Conservation (phyloP, 2,888 invertebrate genomes). For the Tetrapedia diversipes region DNA sequence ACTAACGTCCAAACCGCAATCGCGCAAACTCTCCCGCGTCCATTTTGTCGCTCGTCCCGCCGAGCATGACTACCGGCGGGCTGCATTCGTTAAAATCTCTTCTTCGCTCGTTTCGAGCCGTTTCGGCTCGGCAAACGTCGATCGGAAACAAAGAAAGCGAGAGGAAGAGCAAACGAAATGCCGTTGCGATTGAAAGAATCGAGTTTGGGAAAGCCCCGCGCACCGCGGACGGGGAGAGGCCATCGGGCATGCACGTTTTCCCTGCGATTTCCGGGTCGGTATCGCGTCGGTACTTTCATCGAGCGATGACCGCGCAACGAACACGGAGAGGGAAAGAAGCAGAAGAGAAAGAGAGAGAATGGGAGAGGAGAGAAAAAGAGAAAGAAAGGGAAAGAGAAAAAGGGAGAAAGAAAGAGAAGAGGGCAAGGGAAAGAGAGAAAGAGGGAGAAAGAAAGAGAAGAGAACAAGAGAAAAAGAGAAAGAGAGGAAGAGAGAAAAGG, state of each 20-base stretch:
- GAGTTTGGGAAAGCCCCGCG: constrained; percentile 5
- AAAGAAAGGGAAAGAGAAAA: too few relatives aligned
- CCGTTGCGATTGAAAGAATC: constrained; percentile 24
- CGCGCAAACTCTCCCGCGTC: background rate
- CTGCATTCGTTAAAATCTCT: constrained; percentile 19
- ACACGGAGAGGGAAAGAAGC: too few relatives aligned
- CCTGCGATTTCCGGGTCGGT: constrained; percentile 40
- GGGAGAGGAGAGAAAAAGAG: too few relatives aligned
- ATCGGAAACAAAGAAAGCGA: constrained; percentile 30
- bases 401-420: too few relatives aligned
- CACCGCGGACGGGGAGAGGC: background rate
- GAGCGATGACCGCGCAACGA: constrained; percentile 45
- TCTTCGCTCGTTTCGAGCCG: background rate
- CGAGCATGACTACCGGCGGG: too few relatives aligned
- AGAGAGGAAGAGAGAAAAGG: too few relatives aligned
- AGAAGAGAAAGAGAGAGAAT: too few relatives aligned
- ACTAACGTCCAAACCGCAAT: background rate
- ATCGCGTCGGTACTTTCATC: constrained; percentile 49
- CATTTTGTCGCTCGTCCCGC: background rate
- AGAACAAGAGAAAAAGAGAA: too few relatives aligned
- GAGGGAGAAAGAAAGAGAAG: too few relatives aligned
- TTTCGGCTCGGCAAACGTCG: constrained; percentile 15
- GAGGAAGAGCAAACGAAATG: constrained; percentile 25
- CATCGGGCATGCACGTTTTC: constrained; percentile 35
- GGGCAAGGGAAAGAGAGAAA: too few relatives aligned